Conservation (phyloP, 2,888 invertebrate genomes). For the Strigamia maritima region DNA sequence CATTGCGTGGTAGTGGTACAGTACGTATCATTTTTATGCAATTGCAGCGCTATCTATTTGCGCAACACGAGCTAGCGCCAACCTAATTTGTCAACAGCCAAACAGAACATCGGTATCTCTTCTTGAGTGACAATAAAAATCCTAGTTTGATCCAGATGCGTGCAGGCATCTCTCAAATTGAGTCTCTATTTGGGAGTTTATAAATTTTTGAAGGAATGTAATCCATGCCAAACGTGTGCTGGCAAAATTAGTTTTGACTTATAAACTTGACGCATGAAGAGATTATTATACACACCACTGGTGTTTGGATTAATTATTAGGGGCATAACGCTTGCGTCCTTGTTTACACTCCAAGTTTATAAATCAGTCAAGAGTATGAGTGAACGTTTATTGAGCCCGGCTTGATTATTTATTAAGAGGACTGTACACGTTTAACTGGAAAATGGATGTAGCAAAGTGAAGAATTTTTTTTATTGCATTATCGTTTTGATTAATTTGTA, state of each 20-base stretch:
- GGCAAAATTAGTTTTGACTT: constrained; percentile 31
- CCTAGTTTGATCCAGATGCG: constrained; percentile 21
- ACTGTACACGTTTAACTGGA: constrained; percentile 18
- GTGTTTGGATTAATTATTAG: constrained; percentile 34
- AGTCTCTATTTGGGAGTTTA: constrained; percentile 22
- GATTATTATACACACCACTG: constrained; percentile 33
- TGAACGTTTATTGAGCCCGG: constrained; percentile 7
- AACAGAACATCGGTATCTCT: neutral
- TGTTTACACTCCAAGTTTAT: constrained; percentile 31
- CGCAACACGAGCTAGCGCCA: neutral
- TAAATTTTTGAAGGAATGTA: constrained; percentile 34
- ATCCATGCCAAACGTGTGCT: constrained; percentile 34
- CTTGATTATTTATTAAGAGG: constrained; percentile 28
- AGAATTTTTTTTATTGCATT: constrained; percentile 21
- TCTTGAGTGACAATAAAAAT: constrained; percentile 30
- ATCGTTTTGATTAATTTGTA: constrained; percentile 31
- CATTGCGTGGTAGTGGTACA: no score
- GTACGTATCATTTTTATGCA: constrained; percentile 8
- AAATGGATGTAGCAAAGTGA: constrained; percentile 28
- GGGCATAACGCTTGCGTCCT: constrained; percentile 15
- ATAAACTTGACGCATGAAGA: constrained; percentile 34
- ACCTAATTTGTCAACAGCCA: constrained; percentile 12
- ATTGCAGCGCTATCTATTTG: neutral
- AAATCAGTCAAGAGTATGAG: constrained; percentile 31
- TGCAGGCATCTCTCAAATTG: constrained; percentile 32